Percentiles rank a stretch among this genome's conserved stretches.
phyloP scores from a whole-genome alignment of 2,888 invertebrate genomes.

The Rotaria macrura region DNA sequence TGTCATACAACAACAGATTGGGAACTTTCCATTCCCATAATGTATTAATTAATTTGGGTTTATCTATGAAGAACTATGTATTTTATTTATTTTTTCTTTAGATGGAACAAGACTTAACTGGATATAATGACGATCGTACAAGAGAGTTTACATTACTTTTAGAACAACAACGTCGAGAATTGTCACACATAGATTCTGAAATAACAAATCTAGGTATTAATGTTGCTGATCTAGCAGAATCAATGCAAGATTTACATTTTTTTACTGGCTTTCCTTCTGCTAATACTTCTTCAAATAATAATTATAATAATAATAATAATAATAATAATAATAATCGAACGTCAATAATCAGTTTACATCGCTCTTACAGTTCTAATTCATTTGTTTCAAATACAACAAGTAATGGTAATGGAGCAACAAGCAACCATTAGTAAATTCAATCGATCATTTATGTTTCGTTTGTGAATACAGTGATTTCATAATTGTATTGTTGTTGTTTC shows the following conservation, averaged over 20 bases:
- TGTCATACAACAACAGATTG: no score
- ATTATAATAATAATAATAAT: not conserved
- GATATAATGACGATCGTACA: slow-evolving; percentile 20
- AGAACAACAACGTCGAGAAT: slow-evolving; percentile 14
- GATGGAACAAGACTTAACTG: slow-evolving; percentile 16
- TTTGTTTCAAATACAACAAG: not conserved
- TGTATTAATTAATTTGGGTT: no score
- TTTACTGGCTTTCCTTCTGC: not conserved
- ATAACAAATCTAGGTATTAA: not conserved
- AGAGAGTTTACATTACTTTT: not conserved
- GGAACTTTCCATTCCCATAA: no score
- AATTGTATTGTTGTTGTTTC: not conserved
- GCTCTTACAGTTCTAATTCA: not conserved
- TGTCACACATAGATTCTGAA: not conserved
- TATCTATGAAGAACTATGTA: no score
- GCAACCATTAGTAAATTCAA: not conserved
- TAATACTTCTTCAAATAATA: not conserved
- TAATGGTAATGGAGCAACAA: not conserved
- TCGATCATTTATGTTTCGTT: not conserved
- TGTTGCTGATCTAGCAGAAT: not conserved
- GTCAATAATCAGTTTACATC: slow-evolving; percentile 9
- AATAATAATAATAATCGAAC: not conserved
- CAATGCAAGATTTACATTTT: not conserved
- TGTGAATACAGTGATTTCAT: slow-evolving; percentile 24
- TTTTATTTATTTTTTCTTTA: not conserved